Evolutionary conservation across 2,888 invertebrate species (phyloP), one percentile per base, ranked within the genome.

Genomic region (Xylophagus ater): DNA sequence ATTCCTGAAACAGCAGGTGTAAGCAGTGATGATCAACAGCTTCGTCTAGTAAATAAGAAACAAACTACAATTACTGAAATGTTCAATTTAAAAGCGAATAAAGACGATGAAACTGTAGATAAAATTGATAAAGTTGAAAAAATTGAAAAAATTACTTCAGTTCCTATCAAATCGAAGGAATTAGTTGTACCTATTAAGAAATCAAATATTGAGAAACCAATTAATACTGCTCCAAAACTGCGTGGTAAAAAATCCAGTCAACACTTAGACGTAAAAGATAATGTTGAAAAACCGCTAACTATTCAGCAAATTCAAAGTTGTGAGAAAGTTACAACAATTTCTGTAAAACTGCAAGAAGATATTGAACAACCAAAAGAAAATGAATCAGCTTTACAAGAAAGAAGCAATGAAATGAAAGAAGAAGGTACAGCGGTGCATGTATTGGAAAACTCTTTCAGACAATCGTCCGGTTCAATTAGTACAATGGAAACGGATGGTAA

Each of bases 41-140:
- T n/a, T n/a, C n/a, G n/a, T n/a, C n/a, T 37, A 7, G 19, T 33
- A 10, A 10, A 20, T 7, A 56, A 54, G 15, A 59, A 57, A 46
- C 66, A 66, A 46, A 46, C 59, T 3, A 67, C 65, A 1, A 40
- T 68, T 24, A 62, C 65, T 0, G 65, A 67, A 49, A 47, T 65
- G 46, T 50, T 66, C 3, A 63, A 59, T 46, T 51, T 50, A 36
- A 25, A 33, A 30, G 32, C 33, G 39, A 45, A 34, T 41, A 26
- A 29, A 36, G 19, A 19, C 3, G 29, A 36, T 21, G 31, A 31
- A 7, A 52, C 50, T 10, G 54, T 54, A n/a, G 55, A 53, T 36
- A 54, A 55, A 20, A 53, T 51, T 35, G 52, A 53, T 14, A 44
- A 49, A 14, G 53, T 13, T 6, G 9, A 33, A 28, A 18, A 41